Percentiles rank a stretch among this genome's conserved stretches.
Conservation (phyloP, 2,113 vertebrate species). For the Siphamia tubifer region DNA sequence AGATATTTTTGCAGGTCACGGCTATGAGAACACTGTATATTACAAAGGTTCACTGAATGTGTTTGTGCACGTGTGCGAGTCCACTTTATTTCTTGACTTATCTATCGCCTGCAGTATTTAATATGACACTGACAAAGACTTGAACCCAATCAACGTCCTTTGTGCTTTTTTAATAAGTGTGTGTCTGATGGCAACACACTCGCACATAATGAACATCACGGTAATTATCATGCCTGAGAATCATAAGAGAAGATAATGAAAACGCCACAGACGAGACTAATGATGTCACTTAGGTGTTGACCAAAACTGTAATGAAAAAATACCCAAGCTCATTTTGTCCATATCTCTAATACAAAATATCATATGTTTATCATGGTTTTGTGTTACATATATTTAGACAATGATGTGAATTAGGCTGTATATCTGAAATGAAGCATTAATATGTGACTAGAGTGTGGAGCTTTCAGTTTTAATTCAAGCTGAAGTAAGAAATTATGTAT, state of each 20-base stretch:
- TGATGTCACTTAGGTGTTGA: background rate
- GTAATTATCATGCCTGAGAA: constrained; percentile 35
- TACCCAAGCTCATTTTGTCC: background rate
- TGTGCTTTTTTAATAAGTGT: constrained; percentile 19
- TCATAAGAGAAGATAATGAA: constrained; percentile 38
- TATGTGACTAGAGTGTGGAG: too few species aligned
- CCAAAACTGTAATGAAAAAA: background rate
- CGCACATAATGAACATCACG: constrained; percentile 27
- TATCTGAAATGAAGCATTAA: too few species aligned
- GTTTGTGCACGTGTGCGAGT: background rate
- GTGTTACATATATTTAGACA: too few species aligned
- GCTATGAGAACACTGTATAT: background rate
- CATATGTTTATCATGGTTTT: too few species aligned
- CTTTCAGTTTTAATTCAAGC: too few species aligned
- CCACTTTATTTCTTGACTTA: constrained; percentile 28
- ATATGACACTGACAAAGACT: constrained; percentile 37
- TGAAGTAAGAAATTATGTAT: too few species aligned
- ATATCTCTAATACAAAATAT: too few species aligned
- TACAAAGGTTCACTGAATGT: background rate
- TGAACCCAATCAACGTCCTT: constrained; percentile 43
- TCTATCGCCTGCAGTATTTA: constrained; percentile 26
- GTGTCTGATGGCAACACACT: constrained; percentile 24
- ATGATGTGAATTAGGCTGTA: too few species aligned
- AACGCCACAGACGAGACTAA: constrained; percentile 27
- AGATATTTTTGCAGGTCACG: background rate